Evolutionary conservation across 2,113 vertebrate species (phyloP), one percentile per base, ranked within the genome.

Genomic region (Oncorhynchus mykiss): DNA sequence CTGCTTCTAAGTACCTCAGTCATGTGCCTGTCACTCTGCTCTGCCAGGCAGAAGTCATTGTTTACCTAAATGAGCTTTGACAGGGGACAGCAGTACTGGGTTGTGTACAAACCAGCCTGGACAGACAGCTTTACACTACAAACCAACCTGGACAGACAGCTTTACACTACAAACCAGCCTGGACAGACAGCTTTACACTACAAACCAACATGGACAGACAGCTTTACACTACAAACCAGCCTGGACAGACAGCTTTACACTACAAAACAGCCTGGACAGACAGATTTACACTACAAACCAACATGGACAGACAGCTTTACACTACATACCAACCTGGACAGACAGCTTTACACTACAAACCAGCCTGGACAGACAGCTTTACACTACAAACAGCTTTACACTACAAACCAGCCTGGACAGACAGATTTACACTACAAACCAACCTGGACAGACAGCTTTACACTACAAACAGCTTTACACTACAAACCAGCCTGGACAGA

Each of bases 51-150:
- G 95, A 94, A 94, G 89, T 94, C 86, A 84, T 90, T 95, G 94
- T 96, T 97, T 97, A 96, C 94, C 91, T 91, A 94, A 95, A 94
- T 82, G 88, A 94, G 92, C 93, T 88, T 92, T 95, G 92, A 96
- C 93, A 93, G 88, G 87, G 86, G 89, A 92, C 91, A 91, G 87
- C 85, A 86, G 86, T 51, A 84, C 84, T 81, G 86, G 82, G 81
- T 86, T 91, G 86, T 89, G 90, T 89, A 88, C 88, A 88, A 88
- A 89, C 87, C 87, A 88, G 1, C 31, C 31, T 34, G 31, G 31
- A 34, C 31, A 34, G 31, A 34, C 5, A 5, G 31, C 31, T 31
- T 31, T 31, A 31, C 31, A 31, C 31, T 89, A 88, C 87, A 88
- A 88, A 90, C 88, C 87, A 88, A 83, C 84, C 86, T 65, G 82